Conservation (phyloP, 2,113 vertebrate species). For the Crotalus tigris region DNA sequence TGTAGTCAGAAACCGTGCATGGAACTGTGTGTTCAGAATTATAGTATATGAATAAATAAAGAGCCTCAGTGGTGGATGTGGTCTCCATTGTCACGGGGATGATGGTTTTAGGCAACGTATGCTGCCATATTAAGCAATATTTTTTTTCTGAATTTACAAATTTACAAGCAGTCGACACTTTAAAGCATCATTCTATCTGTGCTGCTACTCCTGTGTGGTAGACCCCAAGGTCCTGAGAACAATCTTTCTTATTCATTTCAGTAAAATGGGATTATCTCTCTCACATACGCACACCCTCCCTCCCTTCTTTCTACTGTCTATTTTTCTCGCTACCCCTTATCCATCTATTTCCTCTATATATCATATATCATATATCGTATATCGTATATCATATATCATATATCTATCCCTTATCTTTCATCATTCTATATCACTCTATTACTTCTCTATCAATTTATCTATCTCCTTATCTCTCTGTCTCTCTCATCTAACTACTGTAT, state of each 20-base stretch:
- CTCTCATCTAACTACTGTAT: no score
- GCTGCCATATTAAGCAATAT: background rate
- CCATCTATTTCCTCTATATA: no score
- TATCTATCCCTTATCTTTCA: no score
- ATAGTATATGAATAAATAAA: background rate
- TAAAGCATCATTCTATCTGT: background rate
- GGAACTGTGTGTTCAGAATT: background rate
- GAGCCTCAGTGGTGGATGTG: background rate
- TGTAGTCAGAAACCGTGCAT: background rate
- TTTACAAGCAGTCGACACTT: background rate
- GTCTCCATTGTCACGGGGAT: background rate
- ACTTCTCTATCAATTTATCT: no score
- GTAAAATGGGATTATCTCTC: background rate
- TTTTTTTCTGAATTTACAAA: background rate
- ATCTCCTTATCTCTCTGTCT: no score
- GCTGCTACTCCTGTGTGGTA: background rate
- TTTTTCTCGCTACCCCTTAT: no score
- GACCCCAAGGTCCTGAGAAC: background rate
- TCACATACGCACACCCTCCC: no score
- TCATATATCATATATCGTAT: no score
- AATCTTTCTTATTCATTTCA: background rate
- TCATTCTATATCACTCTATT: no score
- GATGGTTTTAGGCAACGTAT: background rate
- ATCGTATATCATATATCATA: no score
- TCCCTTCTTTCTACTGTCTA: no score